Percentiles rank a stretch among this genome's conserved stretches.
Evolutionary conservation across 2,113 vertebrate species (phyloP).

Genomic region (Xiphias gladius): DNA sequence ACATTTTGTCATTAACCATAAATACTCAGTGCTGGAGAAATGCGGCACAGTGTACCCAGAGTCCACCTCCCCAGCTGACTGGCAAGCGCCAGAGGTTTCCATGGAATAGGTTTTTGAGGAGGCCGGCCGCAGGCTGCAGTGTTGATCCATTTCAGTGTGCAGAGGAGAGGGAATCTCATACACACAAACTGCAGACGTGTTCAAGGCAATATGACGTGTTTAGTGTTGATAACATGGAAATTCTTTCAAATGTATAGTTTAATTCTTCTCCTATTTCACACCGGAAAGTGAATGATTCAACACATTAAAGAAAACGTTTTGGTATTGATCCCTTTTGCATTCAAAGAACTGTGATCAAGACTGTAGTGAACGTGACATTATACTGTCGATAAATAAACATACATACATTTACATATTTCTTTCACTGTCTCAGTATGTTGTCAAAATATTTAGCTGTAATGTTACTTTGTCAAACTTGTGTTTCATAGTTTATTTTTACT

Average conservation of each 20-base stretch:
- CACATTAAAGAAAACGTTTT: background rate
- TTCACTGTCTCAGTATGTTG: background rate
- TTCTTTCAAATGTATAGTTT: background rate
- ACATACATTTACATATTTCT: background rate
- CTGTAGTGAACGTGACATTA: background rate
- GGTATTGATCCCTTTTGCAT: background rate
- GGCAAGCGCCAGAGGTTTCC: slow-evolving; percentile 84
- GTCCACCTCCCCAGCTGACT: slow-evolving; percentile 70
- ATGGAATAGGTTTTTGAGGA: slow-evolving; percentile 80
- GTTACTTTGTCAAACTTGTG: background rate
- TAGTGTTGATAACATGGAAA: background rate
- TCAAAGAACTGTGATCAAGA: background rate
- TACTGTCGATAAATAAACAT: background rate
- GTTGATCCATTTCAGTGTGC: slow-evolving; percentile 59
- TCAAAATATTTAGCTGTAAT: background rate
- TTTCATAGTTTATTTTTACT: too few species aligned
- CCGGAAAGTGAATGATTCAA: background rate
- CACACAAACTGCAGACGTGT: slow-evolving; percentile 13
- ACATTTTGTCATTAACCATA: slow-evolving; percentile 85
- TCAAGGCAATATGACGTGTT: background rate
- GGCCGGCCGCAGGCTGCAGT: slow-evolving; percentile 71
- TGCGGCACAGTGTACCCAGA: slow-evolving; percentile 71
- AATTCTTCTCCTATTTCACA: background rate
- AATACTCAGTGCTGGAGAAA: slow-evolving; percentile 82
- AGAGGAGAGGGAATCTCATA: slow-evolving; percentile 54